A percentile compares a stretch with the other conserved stretches of the same genome.
phyloP scores from a whole-genome alignment of 2,888 invertebrate species.

The Ennomos erosarius region DNA sequence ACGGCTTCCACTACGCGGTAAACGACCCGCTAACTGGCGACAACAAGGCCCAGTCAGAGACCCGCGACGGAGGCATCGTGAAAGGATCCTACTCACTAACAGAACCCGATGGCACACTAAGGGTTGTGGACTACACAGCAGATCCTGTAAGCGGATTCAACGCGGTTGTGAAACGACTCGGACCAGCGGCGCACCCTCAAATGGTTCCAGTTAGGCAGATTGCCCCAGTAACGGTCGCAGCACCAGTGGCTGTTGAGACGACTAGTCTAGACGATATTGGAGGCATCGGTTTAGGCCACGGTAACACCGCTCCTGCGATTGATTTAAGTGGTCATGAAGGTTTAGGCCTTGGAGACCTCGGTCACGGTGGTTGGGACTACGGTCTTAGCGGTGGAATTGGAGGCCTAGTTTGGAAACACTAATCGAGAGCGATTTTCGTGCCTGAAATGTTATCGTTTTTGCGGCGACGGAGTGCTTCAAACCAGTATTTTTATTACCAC shows the following conservation, averaged over 20 bases:
- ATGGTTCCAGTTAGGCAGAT: slow-evolving; percentile 26
- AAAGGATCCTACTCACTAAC: slow-evolving; percentile 77
- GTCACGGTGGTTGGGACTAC: slow-evolving; percentile 22
- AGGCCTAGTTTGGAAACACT: slow-evolving; percentile 47
- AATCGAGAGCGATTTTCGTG: slow-evolving; percentile 33
- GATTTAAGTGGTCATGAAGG: background rate
- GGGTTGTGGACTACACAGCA: slow-evolving; percentile 76
- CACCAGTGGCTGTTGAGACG: slow-evolving; percentile 40
- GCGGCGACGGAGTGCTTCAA: slow-evolving; percentile 40
- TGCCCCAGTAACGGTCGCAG: slow-evolving; percentile 41
- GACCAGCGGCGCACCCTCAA: slow-evolving; percentile 69
- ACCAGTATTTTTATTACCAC: too few species aligned
- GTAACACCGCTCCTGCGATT: too few species aligned
- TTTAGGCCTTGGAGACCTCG: background rate
- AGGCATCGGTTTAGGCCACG: slow-evolving; percentile 40
- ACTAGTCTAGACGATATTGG: slow-evolving; percentile 32
- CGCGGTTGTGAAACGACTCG: slow-evolving; percentile 75
- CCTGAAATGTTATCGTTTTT: slow-evolving; percentile 38
- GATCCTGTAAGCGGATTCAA: slow-evolving; percentile 75
- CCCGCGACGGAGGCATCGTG: slow-evolving; percentile 74
- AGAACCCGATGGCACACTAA: slow-evolving; percentile 76
- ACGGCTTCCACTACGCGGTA: slow-evolving; percentile 80
- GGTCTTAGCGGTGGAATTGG: slow-evolving; percentile 25
- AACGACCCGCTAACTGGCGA: slow-evolving; percentile 79
- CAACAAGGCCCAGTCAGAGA: slow-evolving; percentile 75